Evolutionary conservation across 2,113 vertebrate genomes (phyloP).

Genomic region (Sturnira hondurensis): DNA sequence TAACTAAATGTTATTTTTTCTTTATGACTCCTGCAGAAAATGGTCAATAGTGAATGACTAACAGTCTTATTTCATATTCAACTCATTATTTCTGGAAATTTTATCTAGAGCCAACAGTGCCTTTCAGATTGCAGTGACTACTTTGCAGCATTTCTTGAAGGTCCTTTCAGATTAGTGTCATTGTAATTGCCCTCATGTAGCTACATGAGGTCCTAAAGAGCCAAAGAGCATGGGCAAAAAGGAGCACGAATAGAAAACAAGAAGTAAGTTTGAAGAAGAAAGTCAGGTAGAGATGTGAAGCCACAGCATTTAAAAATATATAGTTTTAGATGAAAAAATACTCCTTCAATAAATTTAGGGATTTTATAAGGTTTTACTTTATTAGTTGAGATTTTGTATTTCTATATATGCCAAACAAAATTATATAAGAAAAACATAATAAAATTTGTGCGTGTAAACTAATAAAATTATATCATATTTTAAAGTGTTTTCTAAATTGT

Average conservation of each 20-base stretch:
- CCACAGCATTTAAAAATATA: not conserved
- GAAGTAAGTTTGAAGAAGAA: not conserved
- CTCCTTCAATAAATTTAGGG: not conserved
- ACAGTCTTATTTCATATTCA: not conserved
- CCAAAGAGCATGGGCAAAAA: not conserved
- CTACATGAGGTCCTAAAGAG: not conserved
- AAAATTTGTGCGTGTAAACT: conserved; percentile 20
- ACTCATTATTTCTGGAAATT: not conserved
- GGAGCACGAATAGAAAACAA: not conserved
- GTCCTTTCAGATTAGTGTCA: not conserved
- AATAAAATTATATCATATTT: conserved; percentile 52
- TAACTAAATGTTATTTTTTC: not conserved
- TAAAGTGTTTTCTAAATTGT: conserved; percentile 41
- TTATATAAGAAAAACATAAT: conserved; percentile 23
- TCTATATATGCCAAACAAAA: conserved; percentile 22
- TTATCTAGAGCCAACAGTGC: not conserved
- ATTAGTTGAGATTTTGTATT: conserved; percentile 4
- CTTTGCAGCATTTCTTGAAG: not conserved
- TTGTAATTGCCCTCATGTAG: not conserved
- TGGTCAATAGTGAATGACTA: not conserved
- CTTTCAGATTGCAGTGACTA: not conserved
- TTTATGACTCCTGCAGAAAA: not conserved
- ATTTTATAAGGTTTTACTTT: not conserved
- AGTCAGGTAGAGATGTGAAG: not conserved
- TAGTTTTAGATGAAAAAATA: not conserved